Conservation (phyloP, 2,888 invertebrate species). For the Parnassius orleans region DNA sequence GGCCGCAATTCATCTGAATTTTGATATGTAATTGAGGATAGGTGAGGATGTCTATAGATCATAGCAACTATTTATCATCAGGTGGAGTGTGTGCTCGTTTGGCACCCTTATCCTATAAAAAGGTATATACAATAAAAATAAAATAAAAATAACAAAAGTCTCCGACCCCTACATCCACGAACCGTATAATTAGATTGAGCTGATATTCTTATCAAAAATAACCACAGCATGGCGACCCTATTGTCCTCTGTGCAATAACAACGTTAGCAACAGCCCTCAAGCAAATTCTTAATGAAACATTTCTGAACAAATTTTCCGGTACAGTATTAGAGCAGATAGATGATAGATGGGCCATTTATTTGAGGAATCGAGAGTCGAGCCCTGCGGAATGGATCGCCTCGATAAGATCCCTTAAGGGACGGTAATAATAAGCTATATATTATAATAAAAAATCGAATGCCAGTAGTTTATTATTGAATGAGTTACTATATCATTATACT, state of each 20-base stretch:
- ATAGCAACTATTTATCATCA: too few relatives aligned
- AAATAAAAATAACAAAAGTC: too few relatives aligned
- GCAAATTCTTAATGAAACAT: slow-evolving; percentile 20
- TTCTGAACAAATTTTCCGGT: slow-evolving; percentile 10
- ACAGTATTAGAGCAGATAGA: slow-evolving; percentile 1
- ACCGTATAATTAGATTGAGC: neutral
- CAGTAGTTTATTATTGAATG: too few relatives aligned
- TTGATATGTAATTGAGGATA: too few relatives aligned
- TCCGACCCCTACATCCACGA: too few relatives aligned
- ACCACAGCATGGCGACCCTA: slow-evolving; percentile 1
- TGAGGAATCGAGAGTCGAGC: slow-evolving; percentile 17
- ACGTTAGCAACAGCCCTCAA: slow-evolving; percentile 1
- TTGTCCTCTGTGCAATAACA: slow-evolving; percentile 4
- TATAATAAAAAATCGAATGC: slow-evolving; percentile 1
- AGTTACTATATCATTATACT: too few relatives aligned
- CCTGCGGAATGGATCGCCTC: neutral
- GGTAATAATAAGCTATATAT: slow-evolving; percentile 2
- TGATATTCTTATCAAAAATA: slow-evolving; percentile 15
- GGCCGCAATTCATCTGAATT: too few relatives aligned
- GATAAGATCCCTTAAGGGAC: slow-evolving; percentile 1
- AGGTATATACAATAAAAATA: too few relatives aligned
- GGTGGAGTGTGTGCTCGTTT: too few relatives aligned
- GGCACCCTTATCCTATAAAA: too few relatives aligned
- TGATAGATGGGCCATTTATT: slow-evolving; percentile 22
- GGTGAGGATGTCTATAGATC: too few relatives aligned